These are phyloP conservation scores for Melanostigma gelatinosum DNA, from an alignment of 2,113 vertebrate species.

Conservation along the genomic window DNA sequence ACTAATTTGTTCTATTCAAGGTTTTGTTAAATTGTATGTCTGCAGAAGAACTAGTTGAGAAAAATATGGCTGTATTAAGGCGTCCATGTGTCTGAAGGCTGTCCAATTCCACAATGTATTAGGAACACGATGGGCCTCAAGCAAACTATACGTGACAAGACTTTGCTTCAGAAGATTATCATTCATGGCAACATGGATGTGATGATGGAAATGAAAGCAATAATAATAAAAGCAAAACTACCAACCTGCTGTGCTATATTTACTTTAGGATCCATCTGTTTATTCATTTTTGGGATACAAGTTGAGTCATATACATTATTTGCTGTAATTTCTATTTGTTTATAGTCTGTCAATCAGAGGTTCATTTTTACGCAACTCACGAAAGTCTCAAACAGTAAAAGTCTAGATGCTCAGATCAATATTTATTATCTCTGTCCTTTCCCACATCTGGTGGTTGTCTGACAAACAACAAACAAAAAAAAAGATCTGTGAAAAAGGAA, in stretches of 20 bases:
- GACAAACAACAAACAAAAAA: too few species aligned
- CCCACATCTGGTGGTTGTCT: neutral
- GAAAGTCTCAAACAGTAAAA: neutral
- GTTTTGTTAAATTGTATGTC: neutral
- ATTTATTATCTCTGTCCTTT: too few species aligned
- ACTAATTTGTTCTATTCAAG: neutral
- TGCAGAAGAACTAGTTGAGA: neutral
- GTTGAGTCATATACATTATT: too few species aligned
- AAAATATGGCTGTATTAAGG: neutral
- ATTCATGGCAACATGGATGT: neutral
- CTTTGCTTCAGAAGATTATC: neutral
- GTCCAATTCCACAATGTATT: neutral
- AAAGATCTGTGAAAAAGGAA: neutral
- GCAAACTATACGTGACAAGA: neutral
- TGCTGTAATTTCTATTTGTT: too few species aligned
- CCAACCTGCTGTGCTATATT: neutral
- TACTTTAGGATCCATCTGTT: neutral
- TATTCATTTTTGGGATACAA: too few species aligned
- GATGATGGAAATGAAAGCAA: neutral
- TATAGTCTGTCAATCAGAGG: neutral
- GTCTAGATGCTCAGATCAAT: neutral
- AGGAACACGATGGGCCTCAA: neutral
- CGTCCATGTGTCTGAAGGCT: neutral
- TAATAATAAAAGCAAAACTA: neutral
- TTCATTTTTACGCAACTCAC: neutral